Evolutionary conservation across 2,113 vertebrate species (phyloP).

Genomic region (Vidua chalybeata): DNA sequence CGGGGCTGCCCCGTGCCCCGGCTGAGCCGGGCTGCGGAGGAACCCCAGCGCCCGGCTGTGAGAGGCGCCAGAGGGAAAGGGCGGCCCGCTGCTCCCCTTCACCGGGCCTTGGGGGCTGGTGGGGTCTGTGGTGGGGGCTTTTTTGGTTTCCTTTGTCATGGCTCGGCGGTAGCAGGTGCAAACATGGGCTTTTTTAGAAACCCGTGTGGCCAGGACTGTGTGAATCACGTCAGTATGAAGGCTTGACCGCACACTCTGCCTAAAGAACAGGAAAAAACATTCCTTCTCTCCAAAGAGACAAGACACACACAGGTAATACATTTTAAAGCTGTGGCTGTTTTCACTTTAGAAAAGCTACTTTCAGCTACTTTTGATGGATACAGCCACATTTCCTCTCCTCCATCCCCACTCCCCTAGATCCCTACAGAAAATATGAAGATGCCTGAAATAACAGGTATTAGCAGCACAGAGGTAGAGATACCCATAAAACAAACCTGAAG

Average conservation of each 20-base stretch:
- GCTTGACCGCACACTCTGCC: not conserved
- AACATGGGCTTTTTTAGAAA: not conserved
- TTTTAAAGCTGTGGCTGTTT: not conserved
- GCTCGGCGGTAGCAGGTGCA: not conserved
- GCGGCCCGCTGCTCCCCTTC: not conserved
- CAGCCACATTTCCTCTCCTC: not conserved
- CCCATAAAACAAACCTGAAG: not conserved
- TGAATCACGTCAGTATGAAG: not conserved
- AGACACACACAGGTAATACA: not conserved
- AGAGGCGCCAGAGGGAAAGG: no score
- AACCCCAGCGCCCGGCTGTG: not conserved
- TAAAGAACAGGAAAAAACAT: not conserved
- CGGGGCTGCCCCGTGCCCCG: not conserved
- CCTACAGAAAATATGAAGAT: not conserved
- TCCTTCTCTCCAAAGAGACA: not conserved
- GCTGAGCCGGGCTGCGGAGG: no score
- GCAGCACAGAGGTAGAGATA: not conserved
- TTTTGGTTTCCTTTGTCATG: not conserved
- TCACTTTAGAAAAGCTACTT: not conserved
- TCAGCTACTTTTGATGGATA: not conserved
- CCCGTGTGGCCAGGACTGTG: not conserved
- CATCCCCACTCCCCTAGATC: not conserved
- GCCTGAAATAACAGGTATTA: not conserved
- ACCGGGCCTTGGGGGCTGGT: no score
- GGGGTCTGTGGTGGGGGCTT: no score